phyloP scores from a whole-genome alignment of 2,797 vertebrate genomes.

The Phaenicophaeus curvirostris region DNA sequence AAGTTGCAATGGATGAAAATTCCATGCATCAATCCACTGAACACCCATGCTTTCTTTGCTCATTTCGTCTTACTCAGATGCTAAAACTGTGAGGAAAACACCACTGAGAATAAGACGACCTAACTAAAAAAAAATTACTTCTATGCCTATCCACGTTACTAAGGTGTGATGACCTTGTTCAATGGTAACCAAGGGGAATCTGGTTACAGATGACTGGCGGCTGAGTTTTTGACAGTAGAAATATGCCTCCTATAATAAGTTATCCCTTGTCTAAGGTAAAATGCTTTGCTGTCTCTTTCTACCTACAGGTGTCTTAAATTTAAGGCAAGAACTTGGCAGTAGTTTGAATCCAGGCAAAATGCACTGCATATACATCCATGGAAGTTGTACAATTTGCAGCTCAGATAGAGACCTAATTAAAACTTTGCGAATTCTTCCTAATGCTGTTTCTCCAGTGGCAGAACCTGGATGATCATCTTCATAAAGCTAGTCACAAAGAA shows the following conservation, averaged over 20 bases:
- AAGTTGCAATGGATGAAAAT: background rate
- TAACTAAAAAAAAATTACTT: background rate
- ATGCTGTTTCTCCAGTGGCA: background rate
- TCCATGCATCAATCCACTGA: background rate
- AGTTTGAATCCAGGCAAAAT: conserved; percentile 23
- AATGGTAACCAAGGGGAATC: background rate
- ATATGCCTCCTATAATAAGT: background rate
- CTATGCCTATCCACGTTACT: background rate
- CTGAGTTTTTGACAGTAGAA: conserved; percentile 26
- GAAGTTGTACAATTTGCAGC: background rate
- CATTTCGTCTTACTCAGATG: background rate
- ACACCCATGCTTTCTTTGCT: background rate
- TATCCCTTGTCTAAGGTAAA: background rate
- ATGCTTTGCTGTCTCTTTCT: background rate
- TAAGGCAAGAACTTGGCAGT: conserved; percentile 24
- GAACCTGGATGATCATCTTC: conserved; percentile 3
- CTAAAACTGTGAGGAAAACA: background rate
- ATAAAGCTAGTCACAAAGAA: background rate
- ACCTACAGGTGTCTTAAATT: conserved; percentile 20
- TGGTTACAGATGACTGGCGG: background rate
- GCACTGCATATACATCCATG: background rate
- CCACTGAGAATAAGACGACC: background rate
- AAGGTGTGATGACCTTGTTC: background rate
- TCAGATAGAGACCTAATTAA: conserved; percentile 16
- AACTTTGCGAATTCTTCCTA: conserved; percentile 12